Conservation (phyloP, 1,140 invertebrate species). For the Triops longicaudatus region DNA sequence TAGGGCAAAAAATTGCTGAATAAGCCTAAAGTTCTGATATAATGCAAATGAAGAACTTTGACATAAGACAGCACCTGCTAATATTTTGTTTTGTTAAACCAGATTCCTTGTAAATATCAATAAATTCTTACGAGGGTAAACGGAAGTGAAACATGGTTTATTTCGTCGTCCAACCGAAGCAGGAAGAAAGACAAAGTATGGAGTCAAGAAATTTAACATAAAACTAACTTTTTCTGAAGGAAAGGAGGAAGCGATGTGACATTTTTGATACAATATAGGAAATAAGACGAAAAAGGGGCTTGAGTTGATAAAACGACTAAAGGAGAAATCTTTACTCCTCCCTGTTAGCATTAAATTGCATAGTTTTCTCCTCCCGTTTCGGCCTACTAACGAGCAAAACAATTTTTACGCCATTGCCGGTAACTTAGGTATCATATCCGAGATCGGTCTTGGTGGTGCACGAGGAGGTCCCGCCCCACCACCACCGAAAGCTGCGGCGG, state of each 20-base stretch:
- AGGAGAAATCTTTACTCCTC: background rate
- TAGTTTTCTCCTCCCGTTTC: background rate
- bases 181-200: background rate
- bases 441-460: background rate
- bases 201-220: background rate
- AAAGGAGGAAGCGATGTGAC: background rate
- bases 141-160: background rate
- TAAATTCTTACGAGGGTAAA: background rate
- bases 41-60: background rate
- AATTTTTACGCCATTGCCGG: background rate
- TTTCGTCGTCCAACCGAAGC: background rate
- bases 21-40: background rate
- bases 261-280: background rate
- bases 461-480: background rate
- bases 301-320: background rate
- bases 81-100: background rate
- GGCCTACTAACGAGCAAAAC: conserved; percentile 9
- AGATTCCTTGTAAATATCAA: background rate
- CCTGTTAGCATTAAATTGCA: background rate
- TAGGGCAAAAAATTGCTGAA: background rate
- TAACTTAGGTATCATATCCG: background rate
- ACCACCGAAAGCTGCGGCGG: background rate
- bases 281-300: background rate
- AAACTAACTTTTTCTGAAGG: background rate
- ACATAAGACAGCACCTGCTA: background rate